Evolutionary conservation across 2,113 vertebrate genomes (phyloP), one percentile per base, ranked within the genome.

Genomic region (Proteles cristata): DNA sequence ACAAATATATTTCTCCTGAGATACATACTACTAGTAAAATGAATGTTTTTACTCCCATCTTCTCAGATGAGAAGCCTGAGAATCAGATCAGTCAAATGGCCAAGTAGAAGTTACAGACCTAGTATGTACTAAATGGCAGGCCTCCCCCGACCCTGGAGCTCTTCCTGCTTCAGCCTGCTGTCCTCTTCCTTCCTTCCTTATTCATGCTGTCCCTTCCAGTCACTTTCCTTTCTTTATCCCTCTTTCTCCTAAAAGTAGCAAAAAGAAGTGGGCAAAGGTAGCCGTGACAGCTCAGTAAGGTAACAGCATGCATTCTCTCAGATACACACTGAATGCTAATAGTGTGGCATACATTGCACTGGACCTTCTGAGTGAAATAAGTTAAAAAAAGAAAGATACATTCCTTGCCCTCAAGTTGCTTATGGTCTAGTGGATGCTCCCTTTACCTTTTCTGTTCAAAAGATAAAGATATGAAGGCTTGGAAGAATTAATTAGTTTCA

Each of bases 381-480:
- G 39, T 39, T 39, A 39, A 39, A 39, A 45, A 31, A 92, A 31
- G 15, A 69, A 71, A 71, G 45, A 53, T 23, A 16, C 86, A 86
- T 17, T 21, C 25, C 58, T n/a, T 88, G 71, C 17, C 71, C 28
- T 81, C 48, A 31, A 58, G 66, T 35, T 35, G 6, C 43, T 76
- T 65, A 16, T 5, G 12, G 50, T 53, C 25, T 50, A 43, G 39
- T 15, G 16, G 48, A 66, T 10, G n/a, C 6, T 63, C 43, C 25
- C 19, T 65, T 61, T n/a, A 77, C 5, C 10, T 35, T 55, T 92
- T 96, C 11, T 25, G 76, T 92, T 82, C 86, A 45, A 69, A 88
- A 88, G 80, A 71, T 14, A 82, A 83, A 79, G 43, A 89, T 31
- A 50, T 66, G 19, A 11, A 69, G n/a, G 39, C 11, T 94, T 16